A percentile compares a stretch with the other conserved stretches of the same genome.
Conservation (phyloP, 2,888 invertebrate species). For the Blastobasis adustella region DNA sequence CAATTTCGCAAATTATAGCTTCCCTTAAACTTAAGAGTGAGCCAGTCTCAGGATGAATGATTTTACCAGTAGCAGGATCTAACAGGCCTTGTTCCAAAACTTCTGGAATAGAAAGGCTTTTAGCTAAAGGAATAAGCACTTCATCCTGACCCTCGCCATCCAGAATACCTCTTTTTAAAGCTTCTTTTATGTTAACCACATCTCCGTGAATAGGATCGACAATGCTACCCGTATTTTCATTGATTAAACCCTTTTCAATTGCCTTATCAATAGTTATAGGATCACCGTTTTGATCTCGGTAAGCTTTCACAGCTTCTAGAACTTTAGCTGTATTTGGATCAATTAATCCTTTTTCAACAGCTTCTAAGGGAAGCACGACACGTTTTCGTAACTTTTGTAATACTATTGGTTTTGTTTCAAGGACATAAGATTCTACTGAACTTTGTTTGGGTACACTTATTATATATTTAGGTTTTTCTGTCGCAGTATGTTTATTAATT, state of each 20-base stretch:
- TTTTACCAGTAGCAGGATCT: slow-evolving; percentile 80
- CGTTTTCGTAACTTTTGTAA: slow-evolving; percentile 87
- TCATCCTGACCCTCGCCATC: slow-evolving; percentile 85
- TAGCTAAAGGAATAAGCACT: slow-evolving; percentile 85
- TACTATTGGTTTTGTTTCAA: slow-evolving; percentile 80
- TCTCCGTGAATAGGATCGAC: slow-evolving; percentile 89
- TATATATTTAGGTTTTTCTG: slow-evolving; percentile 79
- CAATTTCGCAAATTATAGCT: slow-evolving; percentile 91
- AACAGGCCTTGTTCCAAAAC: slow-evolving; percentile 90
- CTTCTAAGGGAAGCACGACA: slow-evolving; percentile 84
- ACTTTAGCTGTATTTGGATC: slow-evolving; percentile 84
- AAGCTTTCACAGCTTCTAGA: slow-evolving; percentile 76
- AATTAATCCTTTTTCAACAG: slow-evolving; percentile 84
- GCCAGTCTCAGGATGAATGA: slow-evolving; percentile 92
- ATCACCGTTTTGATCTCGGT: slow-evolving; percentile 74
- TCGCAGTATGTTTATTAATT: slow-evolving; percentile 71
- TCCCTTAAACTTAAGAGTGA: slow-evolving; percentile 84
- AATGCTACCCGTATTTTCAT: slow-evolving; percentile 84
- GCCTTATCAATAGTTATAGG: slow-evolving; percentile 84
- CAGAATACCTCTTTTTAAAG: slow-evolving; percentile 86
- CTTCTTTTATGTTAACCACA: slow-evolving; percentile 86
- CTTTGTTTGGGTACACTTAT: slow-evolving; percentile 77
- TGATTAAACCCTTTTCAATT: slow-evolving; percentile 79
- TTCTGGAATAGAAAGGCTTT: slow-evolving; percentile 88
- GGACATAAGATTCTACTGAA: slow-evolving; percentile 70